Evolutionary conservation across 2,797 vertebrate species (phyloP), one percentile per base, ranked within the genome.

Genomic region (Eurystomus glaucurus): DNA sequence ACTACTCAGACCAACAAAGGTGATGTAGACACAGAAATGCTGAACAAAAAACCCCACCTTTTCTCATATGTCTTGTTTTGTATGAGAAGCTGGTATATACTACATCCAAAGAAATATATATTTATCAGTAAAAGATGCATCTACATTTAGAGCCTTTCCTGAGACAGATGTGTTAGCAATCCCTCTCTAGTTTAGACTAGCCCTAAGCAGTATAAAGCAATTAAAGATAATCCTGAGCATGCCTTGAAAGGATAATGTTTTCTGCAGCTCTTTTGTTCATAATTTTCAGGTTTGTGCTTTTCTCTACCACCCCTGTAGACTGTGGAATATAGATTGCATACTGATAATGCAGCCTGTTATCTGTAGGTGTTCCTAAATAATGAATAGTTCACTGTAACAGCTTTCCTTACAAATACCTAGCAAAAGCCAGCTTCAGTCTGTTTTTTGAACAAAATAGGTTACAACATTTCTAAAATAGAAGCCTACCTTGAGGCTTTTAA

Each of bases 341-440:
- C 61, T 66, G 96, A 95, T 85, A 93, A 93, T 72, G 65, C 74
- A 71, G 80, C 37, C 80, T 86, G 65, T 92, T 96, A 90, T 86
- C 83, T 92, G 83, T 94, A 93, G 93, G 85, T 84, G 80, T 86
- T 92, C 83, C 80, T 84, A 96, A 95, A 94, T 88, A 96, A 90
- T 69, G 77, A 96, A 93, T 46, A 88, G 72, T n/a, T 66, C 65
- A 58, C 86, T 78, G 62, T 69, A 91, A 92, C 65, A 90, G 33
- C 21, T 96, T 90, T 93, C 66, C 46, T 88, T 87, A 75, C 26
- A 82, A 93, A 75, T 75, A 90, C 65, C 48, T 58, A 72, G 37
- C 22, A 92, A 93, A 90, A 79, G 21, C 43, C 46, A 75, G 29
- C 51, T 88, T 78, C 39, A 51, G 45, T 46, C 41, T 86, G n/a